A percentile compares a stretch with the other conserved stretches of the same genome.
phyloP scores from a whole-genome alignment of 2,113 vertebrate species.

The Cottus gobio region DNA sequence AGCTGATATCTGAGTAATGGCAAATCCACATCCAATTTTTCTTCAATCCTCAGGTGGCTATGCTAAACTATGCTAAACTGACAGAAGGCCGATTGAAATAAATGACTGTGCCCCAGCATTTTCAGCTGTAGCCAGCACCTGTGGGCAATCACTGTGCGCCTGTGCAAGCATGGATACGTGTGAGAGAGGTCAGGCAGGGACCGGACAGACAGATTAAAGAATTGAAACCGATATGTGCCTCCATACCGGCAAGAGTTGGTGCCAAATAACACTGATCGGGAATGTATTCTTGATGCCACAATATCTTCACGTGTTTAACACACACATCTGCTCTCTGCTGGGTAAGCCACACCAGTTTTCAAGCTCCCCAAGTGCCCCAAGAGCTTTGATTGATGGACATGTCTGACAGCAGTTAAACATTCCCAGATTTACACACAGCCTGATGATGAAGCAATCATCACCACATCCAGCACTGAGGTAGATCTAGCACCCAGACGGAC shows the following conservation, averaged over 20 bases:
- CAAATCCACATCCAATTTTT: constrained; percentile 53
- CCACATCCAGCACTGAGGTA: constrained; percentile 42
- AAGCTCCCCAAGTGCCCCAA: not conserved
- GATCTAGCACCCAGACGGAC: constrained; percentile 45
- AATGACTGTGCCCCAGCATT: constrained; percentile 57
- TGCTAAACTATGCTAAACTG: constrained; percentile 70
- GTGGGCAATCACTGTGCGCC: constrained; percentile 12
- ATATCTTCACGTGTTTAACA: not conserved
- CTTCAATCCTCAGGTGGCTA: constrained; percentile 54
- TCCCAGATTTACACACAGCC: constrained; percentile 47
- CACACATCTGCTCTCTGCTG: constrained; percentile 2
- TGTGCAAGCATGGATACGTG: not conserved
- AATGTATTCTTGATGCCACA: not conserved
- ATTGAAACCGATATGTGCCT: not conserved
- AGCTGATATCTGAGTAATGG: constrained; percentile 46
- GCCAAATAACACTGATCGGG: not conserved
- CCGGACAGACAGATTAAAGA: not conserved
- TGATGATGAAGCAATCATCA: constrained; percentile 62
- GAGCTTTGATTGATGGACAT: constrained; percentile 58
- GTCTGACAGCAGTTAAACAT: constrained; percentile 56
- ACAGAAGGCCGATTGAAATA: constrained; percentile 72
- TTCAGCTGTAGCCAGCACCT: constrained; percentile 52
- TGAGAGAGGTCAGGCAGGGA: not conserved
- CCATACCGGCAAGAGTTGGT: not conserved
- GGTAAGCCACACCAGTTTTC: constrained; percentile 26